These are phyloP conservation scores for Eulemur mongoz DNA, from an alignment of 2,797 vertebrate genomes.

Conservation along the genomic window DNA sequence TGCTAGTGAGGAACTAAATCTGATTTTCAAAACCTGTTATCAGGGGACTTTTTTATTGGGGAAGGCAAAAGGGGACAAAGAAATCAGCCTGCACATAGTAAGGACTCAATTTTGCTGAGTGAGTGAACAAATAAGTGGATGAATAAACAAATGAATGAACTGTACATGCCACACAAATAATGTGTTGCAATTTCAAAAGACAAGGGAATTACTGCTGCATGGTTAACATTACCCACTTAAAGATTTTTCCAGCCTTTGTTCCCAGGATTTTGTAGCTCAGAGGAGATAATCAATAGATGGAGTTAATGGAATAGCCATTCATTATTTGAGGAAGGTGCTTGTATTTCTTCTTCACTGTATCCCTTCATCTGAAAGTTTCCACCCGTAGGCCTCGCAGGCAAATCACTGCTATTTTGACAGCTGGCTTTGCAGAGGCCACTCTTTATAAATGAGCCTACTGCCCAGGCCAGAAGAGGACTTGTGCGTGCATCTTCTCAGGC, in stretches of 20 bases:
- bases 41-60: neutral
- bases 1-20: neutral
- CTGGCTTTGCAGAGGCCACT: slow-evolving; percentile 71
- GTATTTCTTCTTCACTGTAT: slow-evolving; percentile 72
- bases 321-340: slow-evolving; percentile 59
- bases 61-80: neutral
- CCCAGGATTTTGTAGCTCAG: neutral
- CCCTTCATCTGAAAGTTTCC: slow-evolving; percentile 73
- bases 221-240: neutral
- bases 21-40: neutral
- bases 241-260: slow-evolving; percentile 32
- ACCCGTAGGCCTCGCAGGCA: slow-evolving; percentile 59
- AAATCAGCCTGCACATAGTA: neutral
- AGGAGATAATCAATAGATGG: slow-evolving; percentile 56
- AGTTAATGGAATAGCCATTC: slow-evolving; percentile 59
- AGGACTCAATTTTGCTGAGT: neutral
- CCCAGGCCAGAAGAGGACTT: slow-evolving; percentile 54
- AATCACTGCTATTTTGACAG: slow-evolving; percentile 80
- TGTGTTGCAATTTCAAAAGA: neutral
- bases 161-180: neutral
- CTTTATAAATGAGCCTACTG: slow-evolving; percentile 69
- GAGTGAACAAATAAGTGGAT: neutral
- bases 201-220: neutral
- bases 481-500: slow-evolving; percentile 61
- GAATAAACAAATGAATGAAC: neutral